Evolutionary conservation across 2,797 vertebrate species (phyloP), one percentile per base, ranked within the genome.

Genomic region (Hydrophis major): DNA sequence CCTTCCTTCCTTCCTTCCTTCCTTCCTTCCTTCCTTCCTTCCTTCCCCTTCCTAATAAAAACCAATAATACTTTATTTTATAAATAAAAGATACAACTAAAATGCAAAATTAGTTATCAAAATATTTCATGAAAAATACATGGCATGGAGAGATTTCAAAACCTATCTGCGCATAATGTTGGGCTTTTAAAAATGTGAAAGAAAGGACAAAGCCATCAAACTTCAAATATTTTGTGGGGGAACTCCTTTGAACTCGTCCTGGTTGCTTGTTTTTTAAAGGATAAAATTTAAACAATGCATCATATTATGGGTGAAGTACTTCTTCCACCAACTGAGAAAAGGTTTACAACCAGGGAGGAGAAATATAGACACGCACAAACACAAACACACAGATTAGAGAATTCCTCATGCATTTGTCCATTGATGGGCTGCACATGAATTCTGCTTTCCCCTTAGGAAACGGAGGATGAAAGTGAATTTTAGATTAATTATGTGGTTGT

Each of bases 121-220:
- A 97, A 97, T 96, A 95, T 96, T 96, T 97, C 97, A 97, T 97
- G 97, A 97, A 97, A 98, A 97, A 98, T 95, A 97, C 0, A n/a
- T 97, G 96, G 97, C 90, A 90, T 7, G 95, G 97, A 97, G 94
- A 96, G 94, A 63, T 95, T 95, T 11, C 12, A 28, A 63, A 63
- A 63, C 94, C 86, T 91, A 91, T 96, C 95, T 91, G 2, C 91
- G 95, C 93, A 94, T 94, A 92, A 93, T 56, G 92, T 94, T 56
- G 94, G 95, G 95, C 13, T 32, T 94, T 63, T n/a, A 13, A 18
- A 50, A 22, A 20, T 25, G 20, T 42, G 37, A 83, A 83, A 47
- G 74, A 47, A 83, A 47, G 4, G 7, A 42, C 0, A 1, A 83
- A 47, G 37, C 37, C 18, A 83, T 91, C 66, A 94, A 94, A 89